Evolutionary conservation across 2,113 vertebrate genomes (phyloP).

Genomic region (Ibidorhyncha struthersii): DNA sequence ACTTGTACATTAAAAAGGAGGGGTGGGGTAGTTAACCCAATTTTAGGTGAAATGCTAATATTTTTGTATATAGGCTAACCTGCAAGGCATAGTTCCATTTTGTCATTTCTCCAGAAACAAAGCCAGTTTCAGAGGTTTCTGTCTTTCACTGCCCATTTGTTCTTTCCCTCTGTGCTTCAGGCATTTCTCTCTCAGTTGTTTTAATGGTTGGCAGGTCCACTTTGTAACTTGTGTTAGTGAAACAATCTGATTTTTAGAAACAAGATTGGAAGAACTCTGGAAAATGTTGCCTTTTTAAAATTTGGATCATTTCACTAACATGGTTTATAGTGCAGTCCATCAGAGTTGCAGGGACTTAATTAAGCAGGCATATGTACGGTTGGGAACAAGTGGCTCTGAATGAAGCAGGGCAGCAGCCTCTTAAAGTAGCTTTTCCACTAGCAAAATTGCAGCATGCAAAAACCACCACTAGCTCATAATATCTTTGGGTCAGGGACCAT

Average conservation of each 20-base stretch:
- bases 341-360: not conserved
- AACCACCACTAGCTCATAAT: fast-evolving
- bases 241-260: not conserved
- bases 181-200: not conserved
- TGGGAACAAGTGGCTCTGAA: not conserved
- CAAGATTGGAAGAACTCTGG: not conserved
- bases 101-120: not conserved
- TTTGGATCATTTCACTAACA: not conserved
- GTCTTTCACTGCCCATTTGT: not conserved
- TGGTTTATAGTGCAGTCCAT: not conserved
- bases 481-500: not conserved
- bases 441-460: not conserved
- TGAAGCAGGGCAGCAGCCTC: not conserved
- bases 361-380: not conserved
- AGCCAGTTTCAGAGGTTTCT: not conserved
- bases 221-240: not conserved
- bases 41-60: not conserved
- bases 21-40: not conserved
- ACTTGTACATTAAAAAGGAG: not conserved
- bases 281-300: not conserved
- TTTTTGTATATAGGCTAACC: not conserved
- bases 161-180: not conserved
- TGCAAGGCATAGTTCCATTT: not conserved
- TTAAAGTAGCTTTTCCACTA: not conserved
- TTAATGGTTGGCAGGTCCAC: not conserved